phyloP scores from a whole-genome alignment of 2,113 vertebrate species.

The Phalacrocorax carbo region DNA sequence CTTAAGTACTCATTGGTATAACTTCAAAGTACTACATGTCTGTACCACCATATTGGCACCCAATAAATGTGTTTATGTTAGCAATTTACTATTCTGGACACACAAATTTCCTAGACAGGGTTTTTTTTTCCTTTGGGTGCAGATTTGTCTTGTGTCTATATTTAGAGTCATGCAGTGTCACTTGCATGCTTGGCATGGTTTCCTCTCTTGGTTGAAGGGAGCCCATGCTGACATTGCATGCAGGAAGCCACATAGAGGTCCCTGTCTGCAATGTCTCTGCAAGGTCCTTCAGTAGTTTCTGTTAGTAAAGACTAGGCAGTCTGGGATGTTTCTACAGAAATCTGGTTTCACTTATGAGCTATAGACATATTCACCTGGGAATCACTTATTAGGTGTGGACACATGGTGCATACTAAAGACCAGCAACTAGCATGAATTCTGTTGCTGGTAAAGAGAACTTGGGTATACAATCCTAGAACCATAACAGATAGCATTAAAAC shows the following conservation, averaged over 20 bases:
- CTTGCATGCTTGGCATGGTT: not conserved
- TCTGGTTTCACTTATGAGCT: not conserved
- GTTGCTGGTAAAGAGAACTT: not conserved
- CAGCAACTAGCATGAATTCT: not conserved
- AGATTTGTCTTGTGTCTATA: not conserved
- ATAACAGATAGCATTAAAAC: not conserved
- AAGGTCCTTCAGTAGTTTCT: not conserved
- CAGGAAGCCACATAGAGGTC: not conserved
- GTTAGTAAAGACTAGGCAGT: not conserved
- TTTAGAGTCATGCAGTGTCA: not conserved
- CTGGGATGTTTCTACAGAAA: not conserved
- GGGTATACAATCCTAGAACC: not conserved
- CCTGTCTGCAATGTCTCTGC: not conserved
- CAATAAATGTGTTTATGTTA: not conserved
- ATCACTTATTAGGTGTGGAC: not conserved
- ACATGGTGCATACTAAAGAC: accelerated
- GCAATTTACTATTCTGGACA: not conserved
- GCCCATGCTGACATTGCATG: not conserved
- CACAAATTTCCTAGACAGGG: not conserved
- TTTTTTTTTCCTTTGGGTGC: too few relatives aligned
- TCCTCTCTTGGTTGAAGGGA: not conserved
- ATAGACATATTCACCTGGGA: not conserved
- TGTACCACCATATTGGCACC: not conserved
- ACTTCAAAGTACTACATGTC: not conserved
- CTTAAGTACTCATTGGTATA: not conserved